Evolutionary conservation across 1,140 invertebrate species (phyloP), one percentile per base, ranked within the genome.

Genomic region (Trichoplusia ni): DNA sequence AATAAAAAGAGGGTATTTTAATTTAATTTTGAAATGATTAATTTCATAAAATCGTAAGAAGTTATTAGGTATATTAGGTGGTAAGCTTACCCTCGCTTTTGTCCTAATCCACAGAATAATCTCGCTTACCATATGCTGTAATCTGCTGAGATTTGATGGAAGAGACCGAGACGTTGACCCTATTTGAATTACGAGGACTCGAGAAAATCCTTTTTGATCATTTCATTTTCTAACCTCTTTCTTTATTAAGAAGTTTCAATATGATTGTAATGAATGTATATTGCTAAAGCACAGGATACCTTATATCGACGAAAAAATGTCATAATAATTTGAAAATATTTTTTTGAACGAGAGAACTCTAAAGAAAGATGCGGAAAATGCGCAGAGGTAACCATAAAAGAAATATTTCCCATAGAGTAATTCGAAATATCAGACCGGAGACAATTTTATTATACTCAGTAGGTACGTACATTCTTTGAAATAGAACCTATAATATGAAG

Each of bases 41-140:
- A n/a, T n/a, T n/a, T 58, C 18, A 58, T 58, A 31, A 58, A 58
- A 58, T 58, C n/a, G 42, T 44, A 29, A 58, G 38, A 58, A 38
- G 19, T 27, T 54, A 54, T 54, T 54, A 25, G 11, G n/a, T 18
- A 16, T 54, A 54, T 54, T 54, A 25, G 11, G n/a, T 18, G 9
- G 53, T 29, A 21, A 58, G 54, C 38, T 58, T 31, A 58, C 54
- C 54, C 54, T 42, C 38, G 25, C 23, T 44, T 44, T 18, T 42
- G 38, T 21, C 53, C 54, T 42, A 58, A 58, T 58, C 38, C 51
- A 13, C 18, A 27, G 19, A 11, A 11, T 61, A 61, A 61, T 44
- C 59, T 51, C 21, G 27, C 59, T 61, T 23, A 40, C 40, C 59
- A 51, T 37, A 61, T 54, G 53, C 29, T 53, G 31, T 62, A 58